A percentile compares a stretch with the other conserved stretches of the same genome.
These are phyloP conservation scores for Eutrigla gurnardus DNA, from an alignment of 2,797 vertebrate species.

Conservation along the genomic window DNA sequence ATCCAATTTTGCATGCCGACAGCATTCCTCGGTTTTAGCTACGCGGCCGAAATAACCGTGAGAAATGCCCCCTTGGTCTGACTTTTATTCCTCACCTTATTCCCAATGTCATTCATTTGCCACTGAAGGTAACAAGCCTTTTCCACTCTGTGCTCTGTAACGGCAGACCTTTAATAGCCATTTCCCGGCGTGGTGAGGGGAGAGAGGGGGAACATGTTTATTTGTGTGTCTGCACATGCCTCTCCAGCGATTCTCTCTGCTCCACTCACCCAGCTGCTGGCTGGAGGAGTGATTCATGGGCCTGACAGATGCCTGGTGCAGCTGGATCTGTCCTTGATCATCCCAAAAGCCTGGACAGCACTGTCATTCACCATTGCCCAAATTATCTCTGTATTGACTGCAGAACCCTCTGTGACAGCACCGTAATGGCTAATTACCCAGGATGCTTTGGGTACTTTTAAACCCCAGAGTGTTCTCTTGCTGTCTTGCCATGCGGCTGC, in stretches of 20 bases:
- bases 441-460: conserved; percentile 98
- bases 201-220: conserved; percentile 86
- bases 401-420: conserved; percentile 98
- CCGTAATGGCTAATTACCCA: conserved; percentile 99
- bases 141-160: conserved; percentile 83
- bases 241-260: conserved; percentile 91
- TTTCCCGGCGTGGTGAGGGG: conserved; percentile 83
- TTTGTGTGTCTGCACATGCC: conserved; percentile 86
- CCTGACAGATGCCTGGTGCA: conserved; percentile 99
- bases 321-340: conserved; percentile 99
- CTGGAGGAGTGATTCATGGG: conserved; percentile 99
- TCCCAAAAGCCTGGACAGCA: conserved; percentile 99
- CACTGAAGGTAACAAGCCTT: conserved; percentile 87
- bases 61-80: conserved; percentile 79
- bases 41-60: conserved; percentile 69
- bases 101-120: conserved; percentile 89
- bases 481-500: conserved; percentile 75
- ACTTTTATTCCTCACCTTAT: conserved; percentile 84
- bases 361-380: conserved; percentile 99
- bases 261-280: conserved; percentile 92
- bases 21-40: conserved; percentile 60
- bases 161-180: conserved; percentile 89
- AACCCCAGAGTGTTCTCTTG: conserved; percentile 86
- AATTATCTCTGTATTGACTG: conserved; percentile 99
- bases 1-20: conserved; percentile 58